Evolutionary conservation across 1,140 invertebrate species (phyloP).

Genomic region (Pogonus chalceus): DNA sequence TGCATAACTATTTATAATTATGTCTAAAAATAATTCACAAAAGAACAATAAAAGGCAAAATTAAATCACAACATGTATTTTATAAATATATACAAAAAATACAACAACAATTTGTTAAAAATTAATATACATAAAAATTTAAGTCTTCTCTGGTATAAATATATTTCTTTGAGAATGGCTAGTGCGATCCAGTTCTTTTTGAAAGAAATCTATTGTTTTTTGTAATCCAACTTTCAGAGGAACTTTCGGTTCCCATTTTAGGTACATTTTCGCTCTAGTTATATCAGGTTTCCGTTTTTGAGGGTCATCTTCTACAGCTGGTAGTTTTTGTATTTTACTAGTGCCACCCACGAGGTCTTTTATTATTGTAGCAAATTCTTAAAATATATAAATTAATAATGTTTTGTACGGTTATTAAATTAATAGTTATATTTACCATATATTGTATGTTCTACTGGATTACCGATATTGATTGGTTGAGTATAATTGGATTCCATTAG

Average conservation of each 20-base stretch:
- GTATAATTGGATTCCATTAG: conserved; percentile 94
- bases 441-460: conserved; percentile 96
- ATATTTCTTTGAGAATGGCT: conserved; percentile 32
- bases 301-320: conserved; percentile 90
- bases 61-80: not conserved
- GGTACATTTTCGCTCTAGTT: conserved; percentile 66
- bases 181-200: conserved; percentile 67
- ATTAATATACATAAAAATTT: not conserved
- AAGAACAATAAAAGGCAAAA: too few relatives aligned
- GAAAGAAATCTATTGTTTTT: conserved; percentile 86
- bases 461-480: conserved; percentile 91
- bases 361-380: conserved; percentile 92
- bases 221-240: conserved; percentile 71
- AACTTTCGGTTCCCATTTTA: conserved; percentile 93
- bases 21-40: not conserved
- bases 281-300: conserved; percentile 91
- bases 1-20: too few relatives aligned
- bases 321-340: conserved; percentile 72
- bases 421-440: conserved; percentile 48
- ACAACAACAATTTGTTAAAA: not conserved
- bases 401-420: conserved; percentile 2
- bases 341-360: conserved; percentile 74
- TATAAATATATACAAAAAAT: conserved; percentile 1
- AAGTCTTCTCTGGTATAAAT: conserved; percentile 20
- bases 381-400: conserved; percentile 23